Conservation (phyloP, 2,888 invertebrate genomes). For the Dendrolimus pini region DNA sequence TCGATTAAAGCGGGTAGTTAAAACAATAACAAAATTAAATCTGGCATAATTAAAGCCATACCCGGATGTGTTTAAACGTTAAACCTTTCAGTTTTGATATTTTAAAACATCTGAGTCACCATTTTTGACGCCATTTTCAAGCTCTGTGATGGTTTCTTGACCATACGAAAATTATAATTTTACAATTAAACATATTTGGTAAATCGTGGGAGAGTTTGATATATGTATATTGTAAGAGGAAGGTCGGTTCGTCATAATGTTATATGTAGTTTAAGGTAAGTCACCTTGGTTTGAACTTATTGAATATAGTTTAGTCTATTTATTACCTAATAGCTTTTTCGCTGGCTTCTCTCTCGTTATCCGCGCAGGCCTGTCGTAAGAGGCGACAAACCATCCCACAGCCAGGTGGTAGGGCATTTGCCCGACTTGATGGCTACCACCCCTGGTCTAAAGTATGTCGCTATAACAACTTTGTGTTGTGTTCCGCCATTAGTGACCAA, state of each 20-base stretch:
- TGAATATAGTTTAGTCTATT: too few relatives aligned
- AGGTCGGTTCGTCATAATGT: slow-evolving; percentile 10
- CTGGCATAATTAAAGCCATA: neutral
- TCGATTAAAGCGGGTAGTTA: too few relatives aligned
- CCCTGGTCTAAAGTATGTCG: too few relatives aligned
- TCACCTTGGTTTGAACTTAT: slow-evolving; percentile 5
- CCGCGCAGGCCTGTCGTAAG: too few relatives aligned
- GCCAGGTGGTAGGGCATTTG: too few relatives aligned
- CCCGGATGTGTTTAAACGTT: neutral
- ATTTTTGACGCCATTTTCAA: slow-evolving; percentile 1
- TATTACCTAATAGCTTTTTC: too few relatives aligned
- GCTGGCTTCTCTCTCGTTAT: too few relatives aligned
- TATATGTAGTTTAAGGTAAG: neutral
- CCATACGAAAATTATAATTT: slow-evolving; percentile 11
- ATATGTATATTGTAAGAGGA: slow-evolving; percentile 19
- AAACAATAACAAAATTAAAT: too few relatives aligned
- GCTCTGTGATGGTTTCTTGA: slow-evolving; percentile 2
- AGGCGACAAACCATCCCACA: too few relatives aligned
- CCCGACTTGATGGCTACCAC: too few relatives aligned
- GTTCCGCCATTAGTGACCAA: too few relatives aligned
- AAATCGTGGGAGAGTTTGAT: slow-evolving; percentile 22
- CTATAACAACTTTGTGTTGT: too few relatives aligned
- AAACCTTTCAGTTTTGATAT: neutral
- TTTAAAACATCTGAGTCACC: neutral
- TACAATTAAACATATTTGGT: slow-evolving; percentile 12